Evolutionary conservation across 2,888 invertebrate species (phyloP), one percentile per base, ranked within the genome.

Genomic region (Tyria jacobaeae): DNA sequence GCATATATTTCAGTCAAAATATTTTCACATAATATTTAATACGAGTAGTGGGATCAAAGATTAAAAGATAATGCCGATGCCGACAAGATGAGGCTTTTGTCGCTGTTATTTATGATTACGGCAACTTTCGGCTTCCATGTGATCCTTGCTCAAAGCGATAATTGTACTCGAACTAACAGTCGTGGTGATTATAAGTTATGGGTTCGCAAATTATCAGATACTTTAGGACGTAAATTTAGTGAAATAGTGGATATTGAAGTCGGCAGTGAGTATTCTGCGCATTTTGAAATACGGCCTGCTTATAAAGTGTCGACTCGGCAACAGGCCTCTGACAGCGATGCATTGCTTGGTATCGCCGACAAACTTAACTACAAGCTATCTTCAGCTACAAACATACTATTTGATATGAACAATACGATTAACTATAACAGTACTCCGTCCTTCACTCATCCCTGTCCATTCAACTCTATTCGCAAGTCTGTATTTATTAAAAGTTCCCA

Each of bases 401-500:
- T 77, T 63, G 92, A 92, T 47, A 92, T 94, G 91, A 89, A 87
- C 67, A 89, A 81, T 75, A 81, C 83, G 47, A 86, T 89, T 37
- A 88, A 80, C 65, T 85, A 87, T 59, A 90, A 86, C 64, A 85
- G 83, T 59, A 89, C 90, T 83, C 90, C 90, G 81, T 94, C 94
- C 84, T 94, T 89, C 71, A 93, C 92, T 25, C 91, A 90, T 74
- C 94, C 94, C 35, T 94, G 94, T 70, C 92, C 94, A 44, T 91
- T 92, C 71, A 93, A 91, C 71, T 92, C 94, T 74, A 92, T 94
- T 69, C 89, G 91, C 75, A 93, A 92, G 80, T 90, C 93, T 64
- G 91, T 92, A 56, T 89, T 89, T 76, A 87, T 91, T 44, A 92
- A 89, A 78, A 90, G 84, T 76, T 77, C 85, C 27, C 85, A 84